These are phyloP conservation scores for Drosophila anomelani DNA, from an alignment of 2,888 invertebrate genomes.

Conservation along the genomic window DNA sequence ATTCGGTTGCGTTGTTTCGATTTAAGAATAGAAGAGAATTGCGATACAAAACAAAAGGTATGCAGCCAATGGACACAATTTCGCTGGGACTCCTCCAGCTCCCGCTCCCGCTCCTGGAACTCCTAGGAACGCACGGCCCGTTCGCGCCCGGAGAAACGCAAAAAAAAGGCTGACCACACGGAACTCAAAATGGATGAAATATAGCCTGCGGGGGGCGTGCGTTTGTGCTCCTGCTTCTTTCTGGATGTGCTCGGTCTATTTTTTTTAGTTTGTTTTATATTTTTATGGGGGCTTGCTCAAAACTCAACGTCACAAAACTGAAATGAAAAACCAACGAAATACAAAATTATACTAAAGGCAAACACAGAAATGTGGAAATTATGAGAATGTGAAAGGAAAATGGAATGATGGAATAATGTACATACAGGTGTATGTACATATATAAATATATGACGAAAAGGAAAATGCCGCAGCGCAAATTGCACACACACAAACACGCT, in stretches of 20 bases:
- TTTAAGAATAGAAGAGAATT: constrained; percentile 63
- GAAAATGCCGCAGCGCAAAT: constrained; percentile 45
- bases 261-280: constrained; percentile 2
- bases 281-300: constrained; percentile 49
- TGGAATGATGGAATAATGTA: constrained; percentile 3
- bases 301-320: constrained; percentile 75
- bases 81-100: constrained; percentile 4
- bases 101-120: constrained; percentile 15
- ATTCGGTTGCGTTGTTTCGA: constrained; percentile 14
- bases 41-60: constrained; percentile 79
- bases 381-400: constrained; percentile 26
- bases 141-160: constrained; percentile 1
- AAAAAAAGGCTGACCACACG: not conserved
- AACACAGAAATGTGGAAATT: constrained; percentile 44
- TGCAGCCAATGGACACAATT: constrained; percentile 58
- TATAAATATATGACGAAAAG: not conserved
- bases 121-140: constrained; percentile 2
- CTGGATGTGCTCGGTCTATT: not conserved
- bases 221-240: constrained; percentile 6
- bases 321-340: constrained; percentile 69
- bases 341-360: constrained; percentile 57
- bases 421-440: constrained; percentile 14
- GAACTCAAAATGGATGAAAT: constrained; percentile 15
- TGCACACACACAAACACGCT: constrained; percentile 23
- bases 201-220: not conserved